Evolutionary conservation across 2,113 vertebrate genomes (phyloP).

Genomic region (Grus americana): DNA sequence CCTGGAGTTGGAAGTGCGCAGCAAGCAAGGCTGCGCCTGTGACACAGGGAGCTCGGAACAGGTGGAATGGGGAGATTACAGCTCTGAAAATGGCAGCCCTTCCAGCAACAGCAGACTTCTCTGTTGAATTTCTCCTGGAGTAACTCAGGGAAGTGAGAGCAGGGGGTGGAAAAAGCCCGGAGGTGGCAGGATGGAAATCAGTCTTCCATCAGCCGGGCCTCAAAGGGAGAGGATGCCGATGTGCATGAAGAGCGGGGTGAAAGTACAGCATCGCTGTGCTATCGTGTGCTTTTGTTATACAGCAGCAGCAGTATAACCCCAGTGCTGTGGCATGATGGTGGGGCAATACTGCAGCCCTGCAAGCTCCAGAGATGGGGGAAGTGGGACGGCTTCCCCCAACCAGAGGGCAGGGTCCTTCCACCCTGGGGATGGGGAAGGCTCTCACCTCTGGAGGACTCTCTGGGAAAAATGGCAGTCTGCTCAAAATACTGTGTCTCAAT

Average conservation of each 20-base stretch:
- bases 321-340: rapidly evolving
- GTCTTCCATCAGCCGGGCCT: background rate
- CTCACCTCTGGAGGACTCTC: background rate
- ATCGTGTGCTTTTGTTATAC: rapidly evolving
- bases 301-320: background rate
- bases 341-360: rapidly evolving
- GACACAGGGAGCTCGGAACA: background rate
- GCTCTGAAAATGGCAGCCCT: background rate
- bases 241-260: rapidly evolving
- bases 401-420: background rate
- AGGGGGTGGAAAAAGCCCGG: background rate
- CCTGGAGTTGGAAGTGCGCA: background rate
- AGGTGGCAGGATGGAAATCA: background rate
- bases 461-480: background rate
- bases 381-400: rapidly evolving
- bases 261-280: background rate
- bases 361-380: background rate
- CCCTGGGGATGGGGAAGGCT: background rate
- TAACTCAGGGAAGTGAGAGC: background rate
- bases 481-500: background rate
- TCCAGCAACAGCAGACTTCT: background rate
- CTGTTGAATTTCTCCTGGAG: background rate
- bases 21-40: background rate
- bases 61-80: background rate
- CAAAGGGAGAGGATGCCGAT: background rate